Conservation (phyloP, 35 echinoderm and acorn worm genomes). For the Heliocidaris tuberculata region DNA sequence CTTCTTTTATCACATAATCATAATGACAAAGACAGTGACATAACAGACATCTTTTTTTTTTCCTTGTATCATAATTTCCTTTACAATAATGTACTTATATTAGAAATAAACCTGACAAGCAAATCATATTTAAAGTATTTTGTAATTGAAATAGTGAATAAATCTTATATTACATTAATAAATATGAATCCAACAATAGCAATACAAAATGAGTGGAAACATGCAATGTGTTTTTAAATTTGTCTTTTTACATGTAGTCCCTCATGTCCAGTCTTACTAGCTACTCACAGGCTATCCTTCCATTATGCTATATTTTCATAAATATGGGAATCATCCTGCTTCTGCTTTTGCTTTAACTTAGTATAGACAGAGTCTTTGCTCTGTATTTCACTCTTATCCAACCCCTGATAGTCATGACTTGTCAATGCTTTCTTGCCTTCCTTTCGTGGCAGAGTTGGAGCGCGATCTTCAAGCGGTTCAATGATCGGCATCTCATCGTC, state of each 20-base stretch:
- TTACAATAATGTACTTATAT: not conserved
- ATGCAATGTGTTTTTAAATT: not conserved
- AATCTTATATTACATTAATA: not conserved
- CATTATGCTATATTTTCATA: slow-evolving; percentile 33
- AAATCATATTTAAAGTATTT: not conserved
- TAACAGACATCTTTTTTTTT: no score
- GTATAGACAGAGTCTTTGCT: slow-evolving; percentile 35
- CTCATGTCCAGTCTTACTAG: not conserved
- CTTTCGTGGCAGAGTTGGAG: slow-evolving; percentile 27
- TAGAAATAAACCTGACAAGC: not conserved
- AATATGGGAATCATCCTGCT: slow-evolving; percentile 22
- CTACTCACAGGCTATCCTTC: not conserved
- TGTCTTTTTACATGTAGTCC: not conserved
- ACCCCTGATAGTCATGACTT: slow-evolving; percentile 10
- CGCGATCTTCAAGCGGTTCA: not conserved
- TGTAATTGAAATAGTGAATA: not conserved
- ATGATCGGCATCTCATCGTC: slow-evolving; percentile 17
- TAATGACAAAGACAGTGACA: not conserved
- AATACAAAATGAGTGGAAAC: not conserved
- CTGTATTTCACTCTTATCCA: slow-evolving; percentile 35
- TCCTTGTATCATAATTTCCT: not conserved
- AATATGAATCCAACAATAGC: not conserved
- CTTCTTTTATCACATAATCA: no score
- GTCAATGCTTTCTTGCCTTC: slow-evolving; percentile 16
- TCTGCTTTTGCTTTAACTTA: slow-evolving; percentile 30